A percentile compares a stretch with the other conserved stretches of the same genome.
These are phyloP conservation scores for Ciconia boyciana DNA, from an alignment of 2,113 vertebrate species.

Conservation along the genomic window DNA sequence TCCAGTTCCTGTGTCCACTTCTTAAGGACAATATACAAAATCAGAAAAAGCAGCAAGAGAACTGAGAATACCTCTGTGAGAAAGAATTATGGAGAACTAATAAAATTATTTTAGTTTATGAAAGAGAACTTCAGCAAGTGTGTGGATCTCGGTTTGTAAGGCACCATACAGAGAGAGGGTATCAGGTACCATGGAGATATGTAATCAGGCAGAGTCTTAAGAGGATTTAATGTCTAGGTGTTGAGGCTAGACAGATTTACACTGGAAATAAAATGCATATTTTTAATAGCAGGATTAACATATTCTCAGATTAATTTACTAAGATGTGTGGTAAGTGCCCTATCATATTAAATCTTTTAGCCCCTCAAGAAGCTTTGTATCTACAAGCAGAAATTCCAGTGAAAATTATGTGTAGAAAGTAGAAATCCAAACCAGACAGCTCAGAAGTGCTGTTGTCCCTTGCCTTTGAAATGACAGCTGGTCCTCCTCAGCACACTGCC, in stretches of 20 bases:
- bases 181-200: neutral
- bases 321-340: neutral
- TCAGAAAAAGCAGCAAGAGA: neutral
- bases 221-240: neutral
- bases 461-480: neutral
- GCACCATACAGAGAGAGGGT: neutral
- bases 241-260: neutral
- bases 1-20: fast-evolving
- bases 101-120: neutral
- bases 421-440: neutral
- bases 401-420: neutral
- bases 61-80: neutral
- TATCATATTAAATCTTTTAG: neutral
- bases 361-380: neutral
- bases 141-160: neutral
- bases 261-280: neutral
- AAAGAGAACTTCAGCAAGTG: neutral
- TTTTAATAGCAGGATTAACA: neutral
- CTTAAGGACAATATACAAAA: neutral
- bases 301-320: neutral
- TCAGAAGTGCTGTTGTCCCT: neutral
- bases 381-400: neutral
- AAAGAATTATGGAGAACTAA: neutral
- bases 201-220: neutral
- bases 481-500: neutral